These are phyloP conservation scores for Pomatostomus ruficeps DNA, from an alignment of 2,113 vertebrate species.

Conservation along the genomic window DNA sequence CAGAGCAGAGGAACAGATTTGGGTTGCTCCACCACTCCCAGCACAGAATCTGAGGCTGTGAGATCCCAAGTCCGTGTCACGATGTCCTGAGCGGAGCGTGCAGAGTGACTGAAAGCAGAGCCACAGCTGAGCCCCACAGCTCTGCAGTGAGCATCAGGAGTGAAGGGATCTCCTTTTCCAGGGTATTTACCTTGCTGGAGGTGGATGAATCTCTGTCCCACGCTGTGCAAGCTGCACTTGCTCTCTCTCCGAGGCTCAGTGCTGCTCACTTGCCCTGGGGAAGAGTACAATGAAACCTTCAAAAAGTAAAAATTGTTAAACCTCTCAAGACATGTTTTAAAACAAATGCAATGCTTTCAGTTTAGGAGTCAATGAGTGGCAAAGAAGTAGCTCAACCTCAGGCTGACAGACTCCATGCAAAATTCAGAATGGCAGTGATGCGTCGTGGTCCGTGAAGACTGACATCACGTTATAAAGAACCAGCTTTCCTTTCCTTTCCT, in stretches of 20 bases:
- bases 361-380: not conserved
- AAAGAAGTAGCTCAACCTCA: not conserved
- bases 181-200: not conserved
- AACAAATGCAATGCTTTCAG: not conserved
- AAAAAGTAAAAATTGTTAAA: not conserved
- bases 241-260: not conserved
- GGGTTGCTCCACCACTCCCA: not conserved
- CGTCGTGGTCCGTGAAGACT: not conserved
- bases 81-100: not conserved
- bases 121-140: not conserved
- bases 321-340: not conserved
- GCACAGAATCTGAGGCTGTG: not conserved
- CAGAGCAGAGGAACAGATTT: not conserved
- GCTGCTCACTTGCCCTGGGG: not conserved
- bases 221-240: not conserved
- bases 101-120: not conserved
- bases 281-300: not conserved
- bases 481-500: not conserved
- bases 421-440: not conserved
- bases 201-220: not conserved
- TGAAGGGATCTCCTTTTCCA: not conserved
- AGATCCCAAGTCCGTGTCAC: not conserved
- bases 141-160: not conserved
- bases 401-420: not conserved
- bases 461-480: not conserved